These are phyloP conservation scores for Mya arenaria DNA, from an alignment of 1,140 invertebrate species.

Conservation along the genomic window DNA sequence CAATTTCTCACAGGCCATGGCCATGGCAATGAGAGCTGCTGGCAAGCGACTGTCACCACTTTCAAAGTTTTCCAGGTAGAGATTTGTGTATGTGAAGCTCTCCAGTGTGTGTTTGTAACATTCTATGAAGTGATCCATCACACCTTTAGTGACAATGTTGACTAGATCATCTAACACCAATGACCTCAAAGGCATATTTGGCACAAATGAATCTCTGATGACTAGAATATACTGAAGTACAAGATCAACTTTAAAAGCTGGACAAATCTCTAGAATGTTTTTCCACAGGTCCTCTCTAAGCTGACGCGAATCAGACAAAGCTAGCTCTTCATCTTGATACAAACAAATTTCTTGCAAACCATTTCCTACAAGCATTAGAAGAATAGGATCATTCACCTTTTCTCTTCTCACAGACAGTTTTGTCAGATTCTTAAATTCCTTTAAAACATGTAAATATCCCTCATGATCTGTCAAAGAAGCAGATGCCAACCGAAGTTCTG, in stretches of 20 bases:
- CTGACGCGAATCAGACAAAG: slow-evolving; percentile 54
- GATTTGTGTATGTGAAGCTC: slow-evolving; percentile 65
- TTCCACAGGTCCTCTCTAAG: slow-evolving; percentile 59
- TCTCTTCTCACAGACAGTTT: slow-evolving; percentile 60
- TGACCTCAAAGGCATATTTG: slow-evolving; percentile 58
- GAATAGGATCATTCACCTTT: slow-evolving; percentile 62
- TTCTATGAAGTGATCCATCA: slow-evolving; percentile 61
- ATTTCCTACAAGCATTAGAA: slow-evolving; percentile 51
- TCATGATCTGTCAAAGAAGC: slow-evolving; percentile 59
- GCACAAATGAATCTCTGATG: slow-evolving; percentile 63
- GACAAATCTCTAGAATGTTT: slow-evolving; percentile 53
- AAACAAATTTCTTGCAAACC: slow-evolving; percentile 60
- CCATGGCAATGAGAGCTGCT: slow-evolving; percentile 57
- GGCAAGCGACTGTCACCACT: slow-evolving; percentile 62
- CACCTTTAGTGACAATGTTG: slow-evolving; percentile 66
- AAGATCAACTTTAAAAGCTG: slow-evolving; percentile 60
- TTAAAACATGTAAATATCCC: slow-evolving; percentile 49
- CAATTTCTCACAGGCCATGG: slow-evolving; percentile 53
- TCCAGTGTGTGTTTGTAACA: slow-evolving; percentile 56
- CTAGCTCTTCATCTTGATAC: slow-evolving; percentile 64
- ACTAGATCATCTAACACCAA: slow-evolving; percentile 64
- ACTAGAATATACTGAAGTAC: slow-evolving; percentile 62
- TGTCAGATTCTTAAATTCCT: slow-evolving; percentile 53
- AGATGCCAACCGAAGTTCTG: slow-evolving; percentile 56
- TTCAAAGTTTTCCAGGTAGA: slow-evolving; percentile 63